These are phyloP conservation scores for Aplodontia rufa DNA, from an alignment of 2,113 vertebrate genomes.

Conservation along the genomic window DNA sequence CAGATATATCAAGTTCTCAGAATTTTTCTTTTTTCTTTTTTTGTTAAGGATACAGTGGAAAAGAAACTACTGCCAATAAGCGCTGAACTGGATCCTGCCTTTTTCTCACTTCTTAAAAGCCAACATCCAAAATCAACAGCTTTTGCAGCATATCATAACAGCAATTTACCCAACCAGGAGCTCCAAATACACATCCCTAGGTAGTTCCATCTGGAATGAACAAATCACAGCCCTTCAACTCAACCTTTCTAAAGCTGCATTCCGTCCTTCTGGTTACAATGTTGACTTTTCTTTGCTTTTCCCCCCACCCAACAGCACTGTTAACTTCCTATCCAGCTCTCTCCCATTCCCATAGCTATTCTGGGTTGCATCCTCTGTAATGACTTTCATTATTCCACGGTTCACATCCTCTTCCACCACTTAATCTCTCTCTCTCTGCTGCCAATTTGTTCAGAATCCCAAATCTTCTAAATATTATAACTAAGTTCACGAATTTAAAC, in stretches of 20 bases:
- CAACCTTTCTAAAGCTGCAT: not conserved
- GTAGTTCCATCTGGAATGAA: not conserved
- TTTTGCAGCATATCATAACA: not conserved
- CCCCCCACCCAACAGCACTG: not conserved
- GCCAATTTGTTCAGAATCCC: not conserved
- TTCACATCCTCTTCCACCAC: not conserved
- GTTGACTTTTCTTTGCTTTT: not conserved
- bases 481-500: not conserved
- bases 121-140: not conserved
- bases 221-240: not conserved
- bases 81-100: not conserved
- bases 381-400: not conserved
- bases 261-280: not conserved
- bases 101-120: not conserved
- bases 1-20: not conserved
- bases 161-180: not conserved
- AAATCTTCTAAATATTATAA: not conserved
- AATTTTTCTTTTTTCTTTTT: slow-evolving; percentile 17
- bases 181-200: not conserved
- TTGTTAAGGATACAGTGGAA: not conserved
- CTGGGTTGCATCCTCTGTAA: not conserved
- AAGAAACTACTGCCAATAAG: not conserved
- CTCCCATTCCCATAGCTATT: not conserved
- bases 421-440: not conserved
- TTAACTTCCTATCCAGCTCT: not conserved